phyloP scores from a whole-genome alignment of 2,888 invertebrate genomes.

The Electrophaes corylata region DNA sequence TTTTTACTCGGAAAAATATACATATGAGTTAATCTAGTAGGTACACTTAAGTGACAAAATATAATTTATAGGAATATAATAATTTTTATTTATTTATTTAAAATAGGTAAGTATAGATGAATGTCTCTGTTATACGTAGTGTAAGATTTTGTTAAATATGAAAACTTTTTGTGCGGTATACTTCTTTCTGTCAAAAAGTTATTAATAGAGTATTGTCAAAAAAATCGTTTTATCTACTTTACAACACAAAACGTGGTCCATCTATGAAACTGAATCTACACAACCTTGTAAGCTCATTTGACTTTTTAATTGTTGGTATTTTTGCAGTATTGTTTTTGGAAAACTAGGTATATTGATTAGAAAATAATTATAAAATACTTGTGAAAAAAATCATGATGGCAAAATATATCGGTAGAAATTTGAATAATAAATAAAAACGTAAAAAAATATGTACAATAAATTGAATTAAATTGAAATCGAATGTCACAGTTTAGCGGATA shows the following conservation, averaged over 20 bases:
- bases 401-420: background rate
- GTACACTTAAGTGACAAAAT: constrained; percentile 57
- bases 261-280: constrained; percentile 65
- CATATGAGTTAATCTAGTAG: constrained; percentile 44
- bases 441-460: constrained; percentile 8
- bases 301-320: background rate
- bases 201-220: constrained; percentile 73
- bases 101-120: constrained; percentile 52
- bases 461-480: constrained; percentile 1
- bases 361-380: background rate
- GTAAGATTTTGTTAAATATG: constrained; percentile 42
- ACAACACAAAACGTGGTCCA: constrained; percentile 54
- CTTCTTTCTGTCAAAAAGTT: constrained; percentile 69
- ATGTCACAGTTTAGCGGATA: constrained; percentile 13
- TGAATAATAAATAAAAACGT: constrained; percentile 1
- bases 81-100: constrained; percentile 57
- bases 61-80: constrained; percentile 67
- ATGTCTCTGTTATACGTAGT: constrained; percentile 55
- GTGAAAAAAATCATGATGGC: background rate
- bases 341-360: background rate
- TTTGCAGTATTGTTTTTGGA: background rate
- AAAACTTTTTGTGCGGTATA: constrained; percentile 71
- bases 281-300: constrained; percentile 75
- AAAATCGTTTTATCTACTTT: constrained; percentile 56
- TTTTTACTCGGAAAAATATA: constrained; percentile 74